phyloP scores from a whole-genome alignment of 2,888 invertebrate species.

The Eupithecia insigniata region DNA sequence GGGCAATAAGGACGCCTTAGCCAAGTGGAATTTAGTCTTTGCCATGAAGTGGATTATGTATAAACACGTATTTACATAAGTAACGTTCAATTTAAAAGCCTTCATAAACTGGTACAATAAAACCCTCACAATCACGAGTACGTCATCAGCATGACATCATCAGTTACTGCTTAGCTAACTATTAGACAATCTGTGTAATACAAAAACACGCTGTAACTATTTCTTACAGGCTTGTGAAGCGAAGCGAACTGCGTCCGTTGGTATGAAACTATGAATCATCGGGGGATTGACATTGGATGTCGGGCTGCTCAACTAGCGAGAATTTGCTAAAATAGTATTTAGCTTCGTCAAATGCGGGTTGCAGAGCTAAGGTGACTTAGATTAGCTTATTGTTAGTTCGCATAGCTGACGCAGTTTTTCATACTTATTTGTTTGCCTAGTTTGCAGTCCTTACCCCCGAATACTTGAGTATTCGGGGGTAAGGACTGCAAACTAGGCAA shows the following conservation, averaged over 20 bases:
- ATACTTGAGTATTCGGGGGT: no score
- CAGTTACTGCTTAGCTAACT: conserved; percentile 48
- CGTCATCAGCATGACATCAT: conserved; percentile 63
- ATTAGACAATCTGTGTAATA: conserved; percentile 25
- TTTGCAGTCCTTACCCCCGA: no score
- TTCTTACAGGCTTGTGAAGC: conserved; percentile 57
- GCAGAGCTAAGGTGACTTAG: no score
- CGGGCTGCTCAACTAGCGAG: conserved; percentile 33
- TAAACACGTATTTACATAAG: no score
- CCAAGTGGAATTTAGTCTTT: background rate
- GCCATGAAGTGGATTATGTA: background rate
- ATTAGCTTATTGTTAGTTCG: no score
- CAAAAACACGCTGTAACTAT: conserved; percentile 54
- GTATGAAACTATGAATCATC: conserved; percentile 54
- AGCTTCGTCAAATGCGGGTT: background rate
- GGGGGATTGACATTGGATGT: conserved; percentile 57
- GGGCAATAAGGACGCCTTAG: background rate
- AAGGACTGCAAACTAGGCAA: no score
- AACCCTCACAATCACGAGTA: conserved; percentile 34
- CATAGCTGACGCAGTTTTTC: no score
- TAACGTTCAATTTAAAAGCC: conserved; percentile 10
- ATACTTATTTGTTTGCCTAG: no score
- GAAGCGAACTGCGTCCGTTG: conserved; percentile 41
- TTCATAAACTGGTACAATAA: conserved; percentile 30
- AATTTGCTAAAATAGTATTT: background rate